These are phyloP conservation scores for Calosoma granatense DNA, from an alignment of 1,140 invertebrate species.

Conservation along the genomic window DNA sequence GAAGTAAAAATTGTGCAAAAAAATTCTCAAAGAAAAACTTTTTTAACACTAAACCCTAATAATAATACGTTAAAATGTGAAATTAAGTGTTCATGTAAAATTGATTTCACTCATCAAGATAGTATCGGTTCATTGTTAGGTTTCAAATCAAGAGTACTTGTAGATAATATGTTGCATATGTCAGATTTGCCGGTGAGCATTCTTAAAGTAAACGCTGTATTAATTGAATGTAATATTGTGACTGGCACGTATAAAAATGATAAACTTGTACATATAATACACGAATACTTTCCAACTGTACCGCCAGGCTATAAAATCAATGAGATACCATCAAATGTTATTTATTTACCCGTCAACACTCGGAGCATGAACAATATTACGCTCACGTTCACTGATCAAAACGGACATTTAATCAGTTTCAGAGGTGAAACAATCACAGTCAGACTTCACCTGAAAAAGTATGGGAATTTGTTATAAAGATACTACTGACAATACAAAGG, in stretches of 20 bases:
- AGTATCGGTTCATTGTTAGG: conserved; percentile 18
- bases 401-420: conserved; percentile 23
- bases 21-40: not conserved
- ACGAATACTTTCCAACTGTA: conserved; percentile 26
- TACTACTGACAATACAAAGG: not conserved
- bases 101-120: conserved; percentile 18
- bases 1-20: not conserved
- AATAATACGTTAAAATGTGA: conserved; percentile 21
- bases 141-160: conserved; percentile 16
- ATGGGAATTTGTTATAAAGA: not conserved
- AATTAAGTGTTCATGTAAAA: conserved; percentile 16
- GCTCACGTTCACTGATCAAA: conserved; percentile 23
- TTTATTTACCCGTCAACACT: conserved; percentile 27
- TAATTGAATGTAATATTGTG: conserved; percentile 22
- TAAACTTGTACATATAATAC: conserved; percentile 22
- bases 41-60: conserved; percentile 16
- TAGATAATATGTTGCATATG: conserved; percentile 13
- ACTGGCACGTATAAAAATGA: conserved; percentile 25
- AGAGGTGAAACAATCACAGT: conserved; percentile 23
- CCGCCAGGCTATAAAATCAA: conserved; percentile 24
- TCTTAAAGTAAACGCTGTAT: conserved; percentile 18
- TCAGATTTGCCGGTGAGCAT: conserved; percentile 21
- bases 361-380: conserved; percentile 19
- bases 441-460: conserved; percentile 13
- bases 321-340: conserved; percentile 25